These are phyloP conservation scores for Cariama cristata DNA, from an alignment of 2,113 vertebrate genomes.

Conservation along the genomic window DNA sequence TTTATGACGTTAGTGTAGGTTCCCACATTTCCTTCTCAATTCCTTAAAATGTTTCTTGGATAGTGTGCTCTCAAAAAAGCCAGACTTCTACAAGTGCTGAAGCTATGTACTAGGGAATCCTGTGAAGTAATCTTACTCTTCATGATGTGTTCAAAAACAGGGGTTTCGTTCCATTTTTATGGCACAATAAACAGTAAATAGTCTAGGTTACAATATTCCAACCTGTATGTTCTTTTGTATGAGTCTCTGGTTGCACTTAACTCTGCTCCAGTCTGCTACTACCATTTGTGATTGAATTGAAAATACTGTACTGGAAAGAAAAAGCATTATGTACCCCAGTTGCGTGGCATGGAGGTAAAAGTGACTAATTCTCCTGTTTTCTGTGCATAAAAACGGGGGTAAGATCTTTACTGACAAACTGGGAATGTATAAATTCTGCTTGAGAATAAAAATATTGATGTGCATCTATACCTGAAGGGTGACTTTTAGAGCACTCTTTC, in stretches of 20 bases:
- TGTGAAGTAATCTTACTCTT: neutral
- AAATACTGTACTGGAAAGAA: neutral
- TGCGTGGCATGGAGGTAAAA: neutral
- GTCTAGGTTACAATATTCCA: neutral
- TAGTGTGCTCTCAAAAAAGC: neutral
- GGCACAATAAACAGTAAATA: neutral
- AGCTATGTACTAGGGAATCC: neutral
- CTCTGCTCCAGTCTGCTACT: neutral
- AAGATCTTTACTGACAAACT: neutral
- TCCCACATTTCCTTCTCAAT: neutral
- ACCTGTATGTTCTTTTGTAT: neutral
- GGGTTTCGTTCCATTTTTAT: neutral
- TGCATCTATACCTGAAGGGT: neutral
- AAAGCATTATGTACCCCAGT: neutral
- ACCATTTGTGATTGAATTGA: neutral
- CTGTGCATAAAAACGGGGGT: neutral
- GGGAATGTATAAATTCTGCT: neutral
- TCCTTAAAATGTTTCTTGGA: neutral
- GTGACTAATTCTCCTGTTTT: neutral
- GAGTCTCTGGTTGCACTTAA: neutral
- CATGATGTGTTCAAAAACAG: neutral
- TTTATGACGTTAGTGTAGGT: neutral
- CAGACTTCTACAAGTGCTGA: neutral
- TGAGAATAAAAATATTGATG: neutral
- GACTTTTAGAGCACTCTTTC: neutral